Percentiles rank a stretch among this genome's conserved stretches.
Conservation (phyloP, 1,140 invertebrate genomes). For the Drosophila eugracilis region DNA sequence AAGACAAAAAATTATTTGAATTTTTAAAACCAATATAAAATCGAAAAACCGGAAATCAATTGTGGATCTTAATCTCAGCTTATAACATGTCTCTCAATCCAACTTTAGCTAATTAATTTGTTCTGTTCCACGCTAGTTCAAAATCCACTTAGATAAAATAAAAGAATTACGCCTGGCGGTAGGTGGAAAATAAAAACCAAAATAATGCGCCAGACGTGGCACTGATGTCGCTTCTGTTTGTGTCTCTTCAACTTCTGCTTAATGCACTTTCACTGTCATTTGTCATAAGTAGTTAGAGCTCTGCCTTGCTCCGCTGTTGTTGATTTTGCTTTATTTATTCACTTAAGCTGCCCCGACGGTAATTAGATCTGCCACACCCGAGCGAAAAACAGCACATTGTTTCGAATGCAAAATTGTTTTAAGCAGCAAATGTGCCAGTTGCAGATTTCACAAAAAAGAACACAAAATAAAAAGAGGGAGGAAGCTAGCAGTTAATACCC, state of each 20-base stretch:
- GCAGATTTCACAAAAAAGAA: conserved; percentile 25
- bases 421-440: conserved; percentile 46
- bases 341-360: conserved; percentile 57
- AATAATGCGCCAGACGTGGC: conserved; percentile 48
- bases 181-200: conserved; percentile 45
- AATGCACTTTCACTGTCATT: conserved; percentile 77
- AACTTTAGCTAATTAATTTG: conserved; percentile 60
- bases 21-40: no score
- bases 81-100: background rate
- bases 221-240: conserved; percentile 36
- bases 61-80: no score
- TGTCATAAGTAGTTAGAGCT: conserved; percentile 73
- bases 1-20: no score
- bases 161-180: conserved; percentile 3
- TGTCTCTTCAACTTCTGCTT: conserved; percentile 49
- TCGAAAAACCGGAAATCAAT: no score
- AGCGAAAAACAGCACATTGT: conserved; percentile 10
- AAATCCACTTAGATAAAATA: conserved; percentile 52
- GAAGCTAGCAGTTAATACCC: no score
- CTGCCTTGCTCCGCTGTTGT: conserved; percentile 42
- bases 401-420: conserved; percentile 48
- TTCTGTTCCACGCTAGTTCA: conserved; percentile 57
- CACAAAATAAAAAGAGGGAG: background rate
- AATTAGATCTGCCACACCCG: conserved; percentile 67
- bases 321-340: conserved; percentile 57